phyloP scores from a whole-genome alignment of 2,797 vertebrate genomes.

The Coendou prehensilis region DNA sequence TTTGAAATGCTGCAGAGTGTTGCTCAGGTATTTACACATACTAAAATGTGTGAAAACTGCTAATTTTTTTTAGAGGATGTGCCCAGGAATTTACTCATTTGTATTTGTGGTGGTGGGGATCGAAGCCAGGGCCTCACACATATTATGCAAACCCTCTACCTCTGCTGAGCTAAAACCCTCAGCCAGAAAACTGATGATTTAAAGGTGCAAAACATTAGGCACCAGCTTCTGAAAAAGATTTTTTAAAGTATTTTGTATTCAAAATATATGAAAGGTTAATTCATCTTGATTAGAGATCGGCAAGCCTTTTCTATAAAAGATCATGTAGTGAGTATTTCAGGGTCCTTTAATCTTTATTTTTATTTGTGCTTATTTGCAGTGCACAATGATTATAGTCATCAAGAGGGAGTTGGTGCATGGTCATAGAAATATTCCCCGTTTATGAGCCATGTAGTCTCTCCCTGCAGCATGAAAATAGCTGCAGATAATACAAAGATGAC shows the following conservation, averaged over 20 bases:
- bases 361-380: background rate
- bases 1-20: slow-evolving; percentile 10
- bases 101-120: background rate
- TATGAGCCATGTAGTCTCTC: background rate
- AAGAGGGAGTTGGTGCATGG: background rate
- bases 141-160: background rate
- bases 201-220: background rate
- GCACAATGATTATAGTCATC: background rate
- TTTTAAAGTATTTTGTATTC: background rate
- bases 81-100: background rate
- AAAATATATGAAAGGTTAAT: slow-evolving; percentile 34
- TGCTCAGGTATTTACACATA: background rate
- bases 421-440: slow-evolving; percentile 20
- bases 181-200: background rate
- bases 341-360: background rate
- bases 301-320: background rate
- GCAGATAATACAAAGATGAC: background rate
- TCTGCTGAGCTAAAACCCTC: background rate
- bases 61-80: background rate
- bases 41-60: slow-evolving; percentile 38
- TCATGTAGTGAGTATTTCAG: background rate
- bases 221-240: background rate
- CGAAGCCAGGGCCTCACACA: background rate
- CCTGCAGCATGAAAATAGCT: background rate
- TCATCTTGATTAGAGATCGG: background rate